A percentile compares a stretch with the other conserved stretches of the same genome.
phyloP scores from a whole-genome alignment of 2,888 invertebrate species.

The Junonia oenone region DNA sequence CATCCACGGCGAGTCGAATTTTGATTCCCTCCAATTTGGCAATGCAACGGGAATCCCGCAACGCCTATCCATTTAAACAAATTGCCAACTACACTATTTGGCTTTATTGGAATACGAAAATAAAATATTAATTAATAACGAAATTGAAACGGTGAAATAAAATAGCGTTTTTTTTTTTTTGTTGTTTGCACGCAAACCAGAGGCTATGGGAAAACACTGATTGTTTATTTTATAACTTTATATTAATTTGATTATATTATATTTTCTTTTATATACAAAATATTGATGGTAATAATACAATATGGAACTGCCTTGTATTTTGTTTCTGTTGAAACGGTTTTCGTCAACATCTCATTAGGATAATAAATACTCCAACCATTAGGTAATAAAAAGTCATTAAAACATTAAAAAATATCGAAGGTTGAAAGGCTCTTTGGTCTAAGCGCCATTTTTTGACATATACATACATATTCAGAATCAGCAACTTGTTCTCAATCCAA shows the following conservation, averaged over 20 bases:
- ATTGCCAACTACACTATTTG: conserved; percentile 13
- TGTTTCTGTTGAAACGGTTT: too few relatives aligned
- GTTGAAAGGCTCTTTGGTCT: too few relatives aligned
- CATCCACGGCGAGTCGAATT: conserved; percentile 1
- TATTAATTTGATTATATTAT: neutral
- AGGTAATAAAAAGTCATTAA: too few relatives aligned
- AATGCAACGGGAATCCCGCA: conserved; percentile 1
- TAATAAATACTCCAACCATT: too few relatives aligned
- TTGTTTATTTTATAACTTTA: neutral
- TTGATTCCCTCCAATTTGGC: conserved; percentile 12
- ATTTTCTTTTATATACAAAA: too few relatives aligned
- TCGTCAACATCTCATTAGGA: too few relatives aligned
- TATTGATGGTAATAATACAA: too few relatives aligned
- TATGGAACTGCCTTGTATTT: too few relatives aligned
- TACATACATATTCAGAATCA: too few relatives aligned
- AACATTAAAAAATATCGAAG: too few relatives aligned
- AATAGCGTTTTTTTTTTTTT: neutral
- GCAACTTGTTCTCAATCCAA: too few relatives aligned
- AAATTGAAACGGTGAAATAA: neutral
- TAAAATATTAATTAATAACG: conserved; percentile 11
- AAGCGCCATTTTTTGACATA: too few relatives aligned
- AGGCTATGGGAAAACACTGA: neutral
- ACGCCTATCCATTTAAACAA: conserved; percentile 9
- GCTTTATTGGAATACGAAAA: conserved; percentile 9
- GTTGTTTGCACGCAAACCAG: neutral